Evolutionary conservation across 2,797 vertebrate species (phyloP), one percentile per base, ranked within the genome.

Genomic region (Morelia viridis): DNA sequence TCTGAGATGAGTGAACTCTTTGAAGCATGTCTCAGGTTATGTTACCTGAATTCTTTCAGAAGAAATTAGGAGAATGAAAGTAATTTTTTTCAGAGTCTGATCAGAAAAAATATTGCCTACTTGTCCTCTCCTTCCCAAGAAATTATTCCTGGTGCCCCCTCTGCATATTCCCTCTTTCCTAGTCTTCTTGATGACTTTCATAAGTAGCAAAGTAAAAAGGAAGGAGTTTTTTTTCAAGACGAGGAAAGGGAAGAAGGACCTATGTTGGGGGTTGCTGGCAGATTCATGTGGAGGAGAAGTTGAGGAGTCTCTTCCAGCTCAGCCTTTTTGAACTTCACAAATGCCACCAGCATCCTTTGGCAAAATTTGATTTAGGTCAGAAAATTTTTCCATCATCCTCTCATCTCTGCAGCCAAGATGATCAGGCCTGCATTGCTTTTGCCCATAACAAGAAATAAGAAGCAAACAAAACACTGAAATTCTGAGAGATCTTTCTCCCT

Each of bases 391-490:
- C 0, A 35, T 19, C 57, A 26, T 87, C 13, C 60, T 4, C 53
- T 35, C 0, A 46, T 0, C 88, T 89, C 84, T 4, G 91, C 56
- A 93, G 91, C 90, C 19, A 31, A 60, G 26, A 57, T 84, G 24
- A 28, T 13, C 22, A 22, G 31, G 35, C 35, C 11, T 12, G 22
- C 68, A 1, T 90, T 90, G 91, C 94, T 91, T 88, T 93, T 89
- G 89, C 92, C 89, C n/a, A 2, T 26, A 26, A 17, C 68, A 60
- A 80, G 24, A 61, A 83, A 61, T 13, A 5, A 53, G 8, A 11
- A 17, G 26, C 4, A 56, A 26, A 57, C 35, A 35, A 60, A 35
- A 19, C 22, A 24, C 41, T 62, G 28, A 10, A 31, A 31, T 90
- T 31, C 28, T 22, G n/a, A 68, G 60, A 68, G 56, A 0, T 3